These are phyloP conservation scores for Odontamblyopus lacepedii DNA, from an alignment of 2,797 vertebrate genomes.

Conservation along the genomic window DNA sequence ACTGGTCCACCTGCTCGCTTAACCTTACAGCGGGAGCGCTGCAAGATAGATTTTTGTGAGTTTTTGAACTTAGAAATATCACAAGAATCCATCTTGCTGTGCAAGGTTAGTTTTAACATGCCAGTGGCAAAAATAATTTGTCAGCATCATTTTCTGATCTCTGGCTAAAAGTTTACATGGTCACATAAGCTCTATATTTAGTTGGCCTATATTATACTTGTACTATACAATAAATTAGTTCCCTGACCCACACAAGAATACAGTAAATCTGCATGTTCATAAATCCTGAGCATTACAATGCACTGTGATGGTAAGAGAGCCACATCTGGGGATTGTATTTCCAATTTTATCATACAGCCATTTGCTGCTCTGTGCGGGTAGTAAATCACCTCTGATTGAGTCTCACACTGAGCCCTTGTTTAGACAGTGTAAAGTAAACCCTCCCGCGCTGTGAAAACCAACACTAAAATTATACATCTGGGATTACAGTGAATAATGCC, in stretches of 20 bases:
- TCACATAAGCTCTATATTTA: neutral
- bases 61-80: too few species aligned
- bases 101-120: neutral
- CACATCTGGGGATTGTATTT: slow-evolving; percentile 47
- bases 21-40: too few species aligned
- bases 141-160: slow-evolving; percentile 18
- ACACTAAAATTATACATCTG: slow-evolving; percentile 15
- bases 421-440: slow-evolving; percentile 37
- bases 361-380: slow-evolving; percentile 38
- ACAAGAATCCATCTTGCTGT: too few species aligned
- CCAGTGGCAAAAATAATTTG: neutral
- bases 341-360: slow-evolving; percentile 47
- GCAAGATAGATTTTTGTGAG: too few species aligned
- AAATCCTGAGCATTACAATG: slow-evolving; percentile 24
- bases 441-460: slow-evolving; percentile 16
- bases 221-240: neutral
- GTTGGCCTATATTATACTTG: neutral
- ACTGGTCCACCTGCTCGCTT: too few species aligned
- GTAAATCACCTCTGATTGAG: slow-evolving; percentile 55
- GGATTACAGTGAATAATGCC: neutral
- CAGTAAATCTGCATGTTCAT: slow-evolving; percentile 18
- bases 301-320: slow-evolving; percentile 25
- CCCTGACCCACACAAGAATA: slow-evolving; percentile 7
- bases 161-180: slow-evolving; percentile 8
- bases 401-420: slow-evolving; percentile 44